Evolutionary conservation across 2,888 invertebrate genomes (phyloP).

Genomic region (Diabrotica balteata): DNA sequence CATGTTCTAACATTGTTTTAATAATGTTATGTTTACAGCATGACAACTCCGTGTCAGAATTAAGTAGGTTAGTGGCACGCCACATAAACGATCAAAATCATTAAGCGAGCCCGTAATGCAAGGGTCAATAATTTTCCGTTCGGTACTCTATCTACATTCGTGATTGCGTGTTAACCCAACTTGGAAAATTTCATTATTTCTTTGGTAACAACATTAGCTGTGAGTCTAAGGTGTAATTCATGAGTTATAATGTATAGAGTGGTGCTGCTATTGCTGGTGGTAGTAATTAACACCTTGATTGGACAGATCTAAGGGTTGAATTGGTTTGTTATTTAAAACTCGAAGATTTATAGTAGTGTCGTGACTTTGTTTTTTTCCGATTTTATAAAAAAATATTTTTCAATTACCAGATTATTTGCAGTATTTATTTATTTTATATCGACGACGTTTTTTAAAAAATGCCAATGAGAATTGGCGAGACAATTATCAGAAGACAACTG

Average conservation of each 20-base stretch:
- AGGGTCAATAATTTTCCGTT: conserved; percentile 8
- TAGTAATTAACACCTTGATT: conserved; percentile 27
- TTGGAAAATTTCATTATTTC: conserved; percentile 30
- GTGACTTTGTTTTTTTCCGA: not conserved
- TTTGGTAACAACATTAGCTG: conserved; percentile 26
- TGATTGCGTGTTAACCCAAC: conserved; percentile 24
- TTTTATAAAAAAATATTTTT: no score
- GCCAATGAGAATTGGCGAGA: no score
- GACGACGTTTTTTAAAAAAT: no score
- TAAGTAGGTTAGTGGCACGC: conserved; percentile 12
- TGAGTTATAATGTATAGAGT: conserved; percentile 22
- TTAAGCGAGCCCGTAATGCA: not conserved
- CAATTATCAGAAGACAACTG: no score
- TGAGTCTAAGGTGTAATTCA: conserved; percentile 25
- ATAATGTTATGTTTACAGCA: not conserved
- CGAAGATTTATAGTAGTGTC: not conserved
- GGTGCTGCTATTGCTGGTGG: conserved; percentile 15
- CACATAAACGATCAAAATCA: conserved; percentile 4
- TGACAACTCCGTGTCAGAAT: conserved; percentile 10
- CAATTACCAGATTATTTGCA: no score
- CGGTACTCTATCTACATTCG: conserved; percentile 13
- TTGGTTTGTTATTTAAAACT: conserved; percentile 21
- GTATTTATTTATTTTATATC: no score
- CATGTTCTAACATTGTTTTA: no score
- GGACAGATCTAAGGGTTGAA: conserved; percentile 19